These are phyloP conservation scores for Luehdorfia chinensis DNA, from an alignment of 1,140 invertebrate genomes.

Conservation along the genomic window DNA sequence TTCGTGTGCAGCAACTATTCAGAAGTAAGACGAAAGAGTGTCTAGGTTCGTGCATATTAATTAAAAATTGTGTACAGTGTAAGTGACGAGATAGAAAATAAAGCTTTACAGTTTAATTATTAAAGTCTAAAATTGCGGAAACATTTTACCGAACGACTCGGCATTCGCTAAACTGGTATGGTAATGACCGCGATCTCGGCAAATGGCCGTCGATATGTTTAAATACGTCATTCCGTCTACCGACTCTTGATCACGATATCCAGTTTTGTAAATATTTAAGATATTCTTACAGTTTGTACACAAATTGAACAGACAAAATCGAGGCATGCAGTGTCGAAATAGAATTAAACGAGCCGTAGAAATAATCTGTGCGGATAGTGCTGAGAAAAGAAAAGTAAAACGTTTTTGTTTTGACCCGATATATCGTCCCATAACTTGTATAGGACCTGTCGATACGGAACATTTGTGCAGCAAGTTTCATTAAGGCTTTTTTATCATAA, in stretches of 20 bases:
- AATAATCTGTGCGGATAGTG: neutral
- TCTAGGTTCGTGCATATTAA: neutral
- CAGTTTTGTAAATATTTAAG: conserved; percentile 1
- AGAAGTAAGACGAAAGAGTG: conserved; percentile 1
- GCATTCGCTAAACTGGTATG: conserved; percentile 28
- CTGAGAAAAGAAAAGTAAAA: neutral
- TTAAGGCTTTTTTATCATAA: too few relatives aligned
- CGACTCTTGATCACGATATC: conserved; percentile 4
- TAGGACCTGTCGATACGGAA: too few relatives aligned
- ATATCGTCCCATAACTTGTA: too few relatives aligned
- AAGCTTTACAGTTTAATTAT: neutral
- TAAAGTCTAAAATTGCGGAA: neutral
- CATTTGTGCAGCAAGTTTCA: too few relatives aligned
- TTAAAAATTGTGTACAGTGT: neutral
- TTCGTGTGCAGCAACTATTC: neutral
- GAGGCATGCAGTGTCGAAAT: neutral
- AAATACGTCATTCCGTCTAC: conserved; percentile 16
- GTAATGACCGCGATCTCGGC: conserved; percentile 22
- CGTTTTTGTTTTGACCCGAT: neutral
- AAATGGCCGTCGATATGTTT: conserved; percentile 8
- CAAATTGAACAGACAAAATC: neutral
- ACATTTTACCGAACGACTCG: neutral
- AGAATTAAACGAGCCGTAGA: neutral
- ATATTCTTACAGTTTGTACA: neutral
- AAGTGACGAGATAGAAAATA: neutral